These are phyloP conservation scores for Paratilapia polleni DNA, from an alignment of 2,113 vertebrate species.

Conservation along the genomic window DNA sequence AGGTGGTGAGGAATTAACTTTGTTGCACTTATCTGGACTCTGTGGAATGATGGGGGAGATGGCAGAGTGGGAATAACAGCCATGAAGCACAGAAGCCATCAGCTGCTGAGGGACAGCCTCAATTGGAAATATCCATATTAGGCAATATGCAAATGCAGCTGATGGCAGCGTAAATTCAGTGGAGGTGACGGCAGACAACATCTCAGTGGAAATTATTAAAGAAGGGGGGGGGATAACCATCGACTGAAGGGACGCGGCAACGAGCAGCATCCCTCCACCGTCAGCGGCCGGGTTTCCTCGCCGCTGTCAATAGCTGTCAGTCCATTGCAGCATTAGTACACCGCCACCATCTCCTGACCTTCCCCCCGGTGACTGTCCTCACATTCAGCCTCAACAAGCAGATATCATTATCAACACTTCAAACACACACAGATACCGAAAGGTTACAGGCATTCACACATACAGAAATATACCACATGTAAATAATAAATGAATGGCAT, in stretches of 20 bases:
- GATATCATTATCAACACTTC: conserved; percentile 66
- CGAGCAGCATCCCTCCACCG: conserved; percentile 53
- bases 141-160: conserved; percentile 82
- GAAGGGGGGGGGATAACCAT: conserved; percentile 34
- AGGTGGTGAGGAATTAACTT: conserved; percentile 80
- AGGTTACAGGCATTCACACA: conserved; percentile 65
- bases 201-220: conserved; percentile 81
- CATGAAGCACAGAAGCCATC: conserved; percentile 70
- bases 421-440: conserved; percentile 61
- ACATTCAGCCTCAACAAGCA: conserved; percentile 10
- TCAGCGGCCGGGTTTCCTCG: conserved; percentile 27
- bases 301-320: conserved; percentile 73
- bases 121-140: conserved; percentile 84
- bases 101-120: conserved; percentile 70
- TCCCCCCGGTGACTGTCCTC: conserved; percentile 61
- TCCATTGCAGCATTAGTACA: conserved; percentile 59
- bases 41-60: conserved; percentile 33
- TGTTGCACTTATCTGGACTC: conserved; percentile 75
- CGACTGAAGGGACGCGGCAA: conserved; percentile 49
- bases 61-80: conserved; percentile 53
- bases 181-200: conserved; percentile 77
- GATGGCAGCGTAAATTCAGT: conserved; percentile 81
- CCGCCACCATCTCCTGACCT: conserved; percentile 67
- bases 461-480: conserved; percentile 74
- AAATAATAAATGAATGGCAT: conserved; percentile 81